phyloP scores from a whole-genome alignment of 2,113 vertebrate genomes.

The Rhombomys opimus region DNA sequence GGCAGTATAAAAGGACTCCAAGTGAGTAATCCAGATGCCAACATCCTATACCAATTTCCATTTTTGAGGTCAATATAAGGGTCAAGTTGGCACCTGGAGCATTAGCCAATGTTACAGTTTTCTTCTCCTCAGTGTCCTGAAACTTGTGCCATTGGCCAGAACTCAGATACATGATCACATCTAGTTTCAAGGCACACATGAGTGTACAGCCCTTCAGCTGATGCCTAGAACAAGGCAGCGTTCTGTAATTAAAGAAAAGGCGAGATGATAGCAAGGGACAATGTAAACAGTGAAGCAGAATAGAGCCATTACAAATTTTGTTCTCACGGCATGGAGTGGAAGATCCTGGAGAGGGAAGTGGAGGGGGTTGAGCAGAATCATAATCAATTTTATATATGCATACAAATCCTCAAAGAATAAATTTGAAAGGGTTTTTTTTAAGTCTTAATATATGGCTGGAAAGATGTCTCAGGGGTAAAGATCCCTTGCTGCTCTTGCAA shows the following conservation, averaged over 20 bases:
- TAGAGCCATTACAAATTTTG: not conserved
- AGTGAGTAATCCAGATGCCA: not conserved
- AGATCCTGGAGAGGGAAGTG: not conserved
- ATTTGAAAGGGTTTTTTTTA: not conserved
- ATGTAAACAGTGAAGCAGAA: not conserved
- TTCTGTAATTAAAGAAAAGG: not conserved
- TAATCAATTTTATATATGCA: not conserved
- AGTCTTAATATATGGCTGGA: not conserved
- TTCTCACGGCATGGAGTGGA: not conserved
- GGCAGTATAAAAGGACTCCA: not conserved
- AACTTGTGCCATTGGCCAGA: not conserved
- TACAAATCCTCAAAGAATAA: not conserved
- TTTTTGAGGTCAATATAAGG: not conserved
- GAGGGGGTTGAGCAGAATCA: not conserved
- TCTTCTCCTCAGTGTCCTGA: not conserved
- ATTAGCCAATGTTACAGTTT: not conserved
- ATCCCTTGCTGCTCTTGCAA: not conserved
- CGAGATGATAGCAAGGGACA: not conserved
- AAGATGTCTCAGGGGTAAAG: not conserved
- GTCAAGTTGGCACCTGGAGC: not conserved
- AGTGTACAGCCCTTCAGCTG: not conserved
- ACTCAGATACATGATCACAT: not conserved
- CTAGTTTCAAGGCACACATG: not conserved
- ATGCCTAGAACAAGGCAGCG: not conserved
- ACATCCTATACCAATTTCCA: not conserved